These are phyloP conservation scores for Aricia artaxerxes DNA, from an alignment of 2,888 invertebrate species.

Conservation along the genomic window DNA sequence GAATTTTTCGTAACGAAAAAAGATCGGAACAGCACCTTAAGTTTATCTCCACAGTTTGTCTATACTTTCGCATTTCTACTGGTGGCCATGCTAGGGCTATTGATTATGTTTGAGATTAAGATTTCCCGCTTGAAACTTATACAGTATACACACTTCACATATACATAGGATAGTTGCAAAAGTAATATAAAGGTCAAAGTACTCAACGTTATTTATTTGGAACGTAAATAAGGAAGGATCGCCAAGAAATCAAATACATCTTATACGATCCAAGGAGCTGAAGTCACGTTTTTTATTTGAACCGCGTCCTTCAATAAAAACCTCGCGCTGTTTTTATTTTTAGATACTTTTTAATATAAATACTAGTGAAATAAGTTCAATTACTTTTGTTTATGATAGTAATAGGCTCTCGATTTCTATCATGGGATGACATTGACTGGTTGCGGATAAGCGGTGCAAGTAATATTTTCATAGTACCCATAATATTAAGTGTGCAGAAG, in stretches of 20 bases:
- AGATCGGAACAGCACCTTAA: too few relatives aligned
- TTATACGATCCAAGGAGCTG: constrained; percentile 24
- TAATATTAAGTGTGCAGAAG: too few relatives aligned
- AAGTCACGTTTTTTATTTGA: constrained; percentile 33
- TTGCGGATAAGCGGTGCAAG: too few relatives aligned
- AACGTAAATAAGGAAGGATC: constrained; percentile 2
- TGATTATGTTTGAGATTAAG: too few relatives aligned
- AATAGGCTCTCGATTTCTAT: too few relatives aligned
- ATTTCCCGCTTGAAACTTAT: background rate
- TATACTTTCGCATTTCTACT: too few relatives aligned
- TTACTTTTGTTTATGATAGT: background rate
- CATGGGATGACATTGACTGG: too few relatives aligned
- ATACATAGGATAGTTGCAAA: background rate
- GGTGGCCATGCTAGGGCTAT: too few relatives aligned
- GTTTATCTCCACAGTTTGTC: too few relatives aligned
- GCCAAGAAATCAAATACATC: background rate
- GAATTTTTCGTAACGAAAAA: too few relatives aligned
- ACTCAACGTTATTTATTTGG: background rate
- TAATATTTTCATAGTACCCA: too few relatives aligned
- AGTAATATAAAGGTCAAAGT: constrained; percentile 2
- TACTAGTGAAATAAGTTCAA: background rate
- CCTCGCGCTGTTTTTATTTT: constrained; percentile 21
- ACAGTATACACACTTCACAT: background rate
- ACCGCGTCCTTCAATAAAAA: constrained; percentile 24
- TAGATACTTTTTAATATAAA: background rate